Conservation (phyloP, 1,140 invertebrate species). For the Telenomus remus region DNA sequence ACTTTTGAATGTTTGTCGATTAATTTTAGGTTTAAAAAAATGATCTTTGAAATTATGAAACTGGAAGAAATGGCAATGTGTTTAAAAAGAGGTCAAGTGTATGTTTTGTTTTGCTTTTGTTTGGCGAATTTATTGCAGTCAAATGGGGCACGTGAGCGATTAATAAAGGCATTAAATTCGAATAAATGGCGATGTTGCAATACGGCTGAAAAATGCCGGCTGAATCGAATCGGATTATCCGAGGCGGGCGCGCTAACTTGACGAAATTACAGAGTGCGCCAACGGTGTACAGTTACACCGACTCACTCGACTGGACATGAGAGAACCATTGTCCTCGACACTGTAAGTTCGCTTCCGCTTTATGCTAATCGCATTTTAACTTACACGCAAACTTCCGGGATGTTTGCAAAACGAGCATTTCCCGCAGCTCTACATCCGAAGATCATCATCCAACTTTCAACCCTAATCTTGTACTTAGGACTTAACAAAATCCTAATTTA, state of each 20-base stretch:
- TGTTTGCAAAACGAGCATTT: conserved; percentile 23
- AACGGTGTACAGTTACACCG: conserved; percentile 30
- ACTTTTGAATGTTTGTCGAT: too few species aligned
- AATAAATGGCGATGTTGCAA: conserved; percentile 21
- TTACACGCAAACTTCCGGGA: conserved; percentile 34
- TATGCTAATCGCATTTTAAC: conserved; percentile 43
- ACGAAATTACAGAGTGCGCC: conserved; percentile 37
- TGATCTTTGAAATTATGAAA: too few species aligned
- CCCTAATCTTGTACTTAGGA: not conserved
- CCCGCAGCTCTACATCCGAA: conserved; percentile 9
- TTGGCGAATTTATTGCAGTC: too few species aligned
- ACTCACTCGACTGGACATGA: conserved; percentile 32
- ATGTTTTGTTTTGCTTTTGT: too few species aligned
- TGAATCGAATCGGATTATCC: conserved; percentile 32
- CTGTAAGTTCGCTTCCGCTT: conserved; percentile 38
- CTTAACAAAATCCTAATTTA: not conserved
- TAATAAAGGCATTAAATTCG: conserved; percentile 37
- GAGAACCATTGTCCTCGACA: conserved; percentile 44
- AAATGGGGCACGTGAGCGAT: not conserved
- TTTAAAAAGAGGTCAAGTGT: too few species aligned
- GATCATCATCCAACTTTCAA: not conserved
- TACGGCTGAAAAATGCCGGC: conserved; percentile 9
- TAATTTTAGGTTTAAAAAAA: too few species aligned
- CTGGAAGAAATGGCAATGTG: too few species aligned
- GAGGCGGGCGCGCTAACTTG: conserved; percentile 29